phyloP scores from a whole-genome alignment of 2,113 vertebrate genomes.

The Otolemur garnettii region DNA sequence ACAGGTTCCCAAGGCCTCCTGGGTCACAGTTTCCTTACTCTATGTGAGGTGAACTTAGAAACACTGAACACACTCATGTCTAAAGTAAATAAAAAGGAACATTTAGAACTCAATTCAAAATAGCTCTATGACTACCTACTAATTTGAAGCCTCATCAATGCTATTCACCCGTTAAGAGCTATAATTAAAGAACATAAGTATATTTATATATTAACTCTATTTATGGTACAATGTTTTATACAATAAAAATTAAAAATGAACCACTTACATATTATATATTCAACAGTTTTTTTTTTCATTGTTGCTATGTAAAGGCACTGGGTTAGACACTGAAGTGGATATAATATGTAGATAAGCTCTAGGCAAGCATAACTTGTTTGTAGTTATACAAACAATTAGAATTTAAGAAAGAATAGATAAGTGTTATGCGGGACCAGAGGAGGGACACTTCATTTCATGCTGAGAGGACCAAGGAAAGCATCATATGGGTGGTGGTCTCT shows the following conservation, averaged over 20 bases:
- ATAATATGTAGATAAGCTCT: neutral
- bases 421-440: neutral
- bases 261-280: neutral
- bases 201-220: neutral
- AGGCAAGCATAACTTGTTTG: neutral
- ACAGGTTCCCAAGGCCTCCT: neutral
- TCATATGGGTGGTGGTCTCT: neutral
- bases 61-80: neutral
- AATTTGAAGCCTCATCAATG: slow-evolving; percentile 11
- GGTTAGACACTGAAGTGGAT: neutral
- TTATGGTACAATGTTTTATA: neutral
- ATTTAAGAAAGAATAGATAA: neutral
- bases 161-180: neutral
- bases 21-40: neutral
- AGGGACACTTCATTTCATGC: neutral
- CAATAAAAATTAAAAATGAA: slow-evolving; percentile 8
- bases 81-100: slow-evolving; percentile 18
- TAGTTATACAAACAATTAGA: neutral
- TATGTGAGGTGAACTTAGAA: neutral
- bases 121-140: neutral
- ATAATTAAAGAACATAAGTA: neutral
- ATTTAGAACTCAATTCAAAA: slow-evolving; percentile 36
- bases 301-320: neutral
- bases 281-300: neutral
- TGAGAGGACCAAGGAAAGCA: neutral